phyloP scores from a whole-genome alignment of 2,888 invertebrate species.

The Nyleta sp. region DNA sequence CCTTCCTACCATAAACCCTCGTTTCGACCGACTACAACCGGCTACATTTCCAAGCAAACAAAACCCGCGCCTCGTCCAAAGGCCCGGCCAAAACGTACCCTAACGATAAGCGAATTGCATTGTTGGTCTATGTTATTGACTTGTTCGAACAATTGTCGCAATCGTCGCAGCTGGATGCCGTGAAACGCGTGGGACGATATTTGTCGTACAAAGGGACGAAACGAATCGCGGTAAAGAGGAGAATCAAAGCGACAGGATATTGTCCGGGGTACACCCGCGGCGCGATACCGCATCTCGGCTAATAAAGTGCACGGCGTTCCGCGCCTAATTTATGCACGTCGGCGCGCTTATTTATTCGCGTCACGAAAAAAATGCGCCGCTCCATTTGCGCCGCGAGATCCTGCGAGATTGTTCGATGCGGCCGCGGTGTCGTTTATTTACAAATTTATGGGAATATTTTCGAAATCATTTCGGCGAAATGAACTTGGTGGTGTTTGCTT shows the following conservation, averaged over 20 bases:
- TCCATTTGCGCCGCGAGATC: too few relatives aligned
- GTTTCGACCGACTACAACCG: too few relatives aligned
- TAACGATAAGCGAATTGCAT: not conserved
- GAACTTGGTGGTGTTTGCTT: too few relatives aligned
- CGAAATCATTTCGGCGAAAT: too few relatives aligned
- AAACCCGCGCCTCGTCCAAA: too few relatives aligned
- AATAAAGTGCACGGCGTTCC: slow-evolving; percentile 45
- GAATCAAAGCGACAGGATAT: slow-evolving; percentile 42
- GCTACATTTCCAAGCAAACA: too few relatives aligned
- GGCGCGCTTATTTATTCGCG: too few relatives aligned
- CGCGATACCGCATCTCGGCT: slow-evolving; percentile 37
- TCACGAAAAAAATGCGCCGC: too few relatives aligned
- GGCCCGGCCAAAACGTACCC: not conserved
- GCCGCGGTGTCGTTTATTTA: too few relatives aligned
- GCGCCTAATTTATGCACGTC: slow-evolving; percentile 43
- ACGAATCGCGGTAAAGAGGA: slow-evolving; percentile 37
- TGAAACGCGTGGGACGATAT: slow-evolving; percentile 27
- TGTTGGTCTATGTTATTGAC: slow-evolving; percentile 17
- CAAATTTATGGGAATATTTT: too few relatives aligned
- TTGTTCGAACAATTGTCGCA: slow-evolving; percentile 36
- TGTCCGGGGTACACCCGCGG: slow-evolving; percentile 5
- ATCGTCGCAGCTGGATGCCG: slow-evolving; percentile 30
- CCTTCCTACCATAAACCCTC: too few relatives aligned
- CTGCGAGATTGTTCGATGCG: too few relatives aligned
- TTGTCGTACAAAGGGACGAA: slow-evolving; percentile 34